Base-by-base conservation (phyloP, 2,888 invertebrate species). In the Pharmacophagus antenor region DNA sequence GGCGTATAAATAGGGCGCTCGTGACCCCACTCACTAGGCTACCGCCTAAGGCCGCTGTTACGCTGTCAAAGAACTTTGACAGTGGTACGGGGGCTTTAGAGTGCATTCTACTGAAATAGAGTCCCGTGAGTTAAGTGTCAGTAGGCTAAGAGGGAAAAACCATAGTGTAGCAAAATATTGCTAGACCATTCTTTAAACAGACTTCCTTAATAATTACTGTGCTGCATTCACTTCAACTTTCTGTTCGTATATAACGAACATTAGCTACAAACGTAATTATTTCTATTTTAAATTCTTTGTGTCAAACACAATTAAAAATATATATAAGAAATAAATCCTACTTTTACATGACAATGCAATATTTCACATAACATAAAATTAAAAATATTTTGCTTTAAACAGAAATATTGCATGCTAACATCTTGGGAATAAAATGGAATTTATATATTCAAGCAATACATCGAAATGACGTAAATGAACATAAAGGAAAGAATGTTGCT, bases 21-120 rank as follows among this genome's bases (percentile, higher is more conserved):
- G 67, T 69, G 73, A 73, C 72, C 61, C 56, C 56, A 60, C 59
- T 59, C 31, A 22, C 22, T n/a, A 55, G 58, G 52, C 44, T 55
- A 49, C 22, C n/a, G 50, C 55, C 55, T 55, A 55, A 55, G 60
- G 60, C 60, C 50, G 55, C 50, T 18, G 44, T 53, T 50, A 55
- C 54, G 49, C 60, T 55, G 55, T 55, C 60, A 62, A 61, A 61
- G 61, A 64, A 63, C 58, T 63, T 55, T 51, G 55, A 55, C 55
- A 60, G 55, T 51, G 50, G 60, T 47, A 22, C 31, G 49, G 54
- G 54, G 49, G 17, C 37, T 54, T 54, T 54, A 25, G 58, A 59
- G 50, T 12, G 31, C 44, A 42, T 49, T 54, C 41, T 55, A 50
- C 44, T 49, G 31, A 46, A 55, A 55, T 55, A 49, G 52, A 48